Conservation (phyloP, 2,888 invertebrate genomes). For the Baronia brevicornis region DNA sequence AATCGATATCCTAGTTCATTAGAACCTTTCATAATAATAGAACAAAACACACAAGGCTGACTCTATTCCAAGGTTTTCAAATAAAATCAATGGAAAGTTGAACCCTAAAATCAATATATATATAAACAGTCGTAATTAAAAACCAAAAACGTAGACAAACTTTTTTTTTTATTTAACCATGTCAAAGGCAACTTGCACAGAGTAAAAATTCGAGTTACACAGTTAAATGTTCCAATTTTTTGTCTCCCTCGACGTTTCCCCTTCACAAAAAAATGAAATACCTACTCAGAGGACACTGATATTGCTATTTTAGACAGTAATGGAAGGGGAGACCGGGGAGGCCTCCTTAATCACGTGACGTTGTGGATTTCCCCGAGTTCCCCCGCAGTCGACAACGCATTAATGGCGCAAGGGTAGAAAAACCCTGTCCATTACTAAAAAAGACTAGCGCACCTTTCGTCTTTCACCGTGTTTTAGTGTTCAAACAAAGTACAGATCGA, state of each 20-base stretch:
- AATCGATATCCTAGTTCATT: too few species aligned
- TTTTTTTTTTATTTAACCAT: too few species aligned
- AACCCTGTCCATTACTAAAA: background rate
- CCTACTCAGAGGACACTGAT: slow-evolving; percentile 8
- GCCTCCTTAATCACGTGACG: slow-evolving; percentile 12
- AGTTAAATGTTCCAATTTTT: slow-evolving; percentile 7
- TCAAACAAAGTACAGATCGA: too few species aligned
- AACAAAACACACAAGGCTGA: too few species aligned
- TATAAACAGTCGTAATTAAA: background rate
- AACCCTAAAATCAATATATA: too few species aligned
- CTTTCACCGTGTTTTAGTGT: too few species aligned
- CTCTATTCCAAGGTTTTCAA: too few species aligned
- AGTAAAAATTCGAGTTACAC: slow-evolving; percentile 6
- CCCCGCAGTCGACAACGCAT: background rate
- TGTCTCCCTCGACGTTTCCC: background rate
- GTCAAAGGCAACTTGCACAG: too few species aligned
- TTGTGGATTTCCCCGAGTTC: slow-evolving; percentile 11
- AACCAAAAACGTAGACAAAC: background rate
- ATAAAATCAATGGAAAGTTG: too few species aligned
- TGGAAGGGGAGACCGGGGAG: slow-evolving; percentile 1
- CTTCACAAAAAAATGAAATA: slow-evolving; percentile 6
- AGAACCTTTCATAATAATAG: too few species aligned
- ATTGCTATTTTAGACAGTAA: slow-evolving; percentile 10
- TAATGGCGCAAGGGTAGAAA: slow-evolving; percentile 1
- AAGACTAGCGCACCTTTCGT: background rate